phyloP scores from a whole-genome alignment of 2,113 vertebrate species.

The Lasiurus cinereus region DNA sequence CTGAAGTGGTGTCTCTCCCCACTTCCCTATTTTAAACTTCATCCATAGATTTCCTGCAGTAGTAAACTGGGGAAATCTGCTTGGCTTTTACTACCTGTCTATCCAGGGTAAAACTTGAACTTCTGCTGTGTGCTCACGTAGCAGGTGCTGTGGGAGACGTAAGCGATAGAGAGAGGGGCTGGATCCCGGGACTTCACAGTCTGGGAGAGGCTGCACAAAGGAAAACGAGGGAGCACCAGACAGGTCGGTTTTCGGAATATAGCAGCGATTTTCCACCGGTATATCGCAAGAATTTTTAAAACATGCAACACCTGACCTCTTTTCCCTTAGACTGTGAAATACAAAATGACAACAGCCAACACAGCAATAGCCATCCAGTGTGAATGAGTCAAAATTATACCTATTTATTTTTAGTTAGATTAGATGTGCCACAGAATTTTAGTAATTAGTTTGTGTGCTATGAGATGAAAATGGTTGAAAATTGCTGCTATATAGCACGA shows the following conservation, averaged over 20 bases:
- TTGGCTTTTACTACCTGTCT: slow-evolving; percentile 36
- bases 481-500: not conserved
- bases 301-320: not conserved
- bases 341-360: not conserved
- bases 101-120: slow-evolving; percentile 27
- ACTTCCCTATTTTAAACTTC: slow-evolving; percentile 10
- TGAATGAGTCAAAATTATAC: not conserved
- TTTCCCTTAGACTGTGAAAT: not conserved
- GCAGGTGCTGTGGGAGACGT: not conserved
- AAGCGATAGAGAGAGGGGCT: not conserved
- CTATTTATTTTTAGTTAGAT: not conserved
- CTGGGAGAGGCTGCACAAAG: not conserved
- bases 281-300: not conserved
- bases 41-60: slow-evolving; percentile 19
- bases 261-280: not conserved
- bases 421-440: not conserved
- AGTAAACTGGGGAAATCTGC: slow-evolving; percentile 11
- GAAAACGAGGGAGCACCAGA: not conserved
- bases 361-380: not conserved
- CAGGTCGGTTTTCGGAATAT: not conserved
- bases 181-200: not conserved
- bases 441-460: not conserved
- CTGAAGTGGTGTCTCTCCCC: not conserved
- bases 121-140: not conserved
- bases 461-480: not conserved